Evolutionary conservation across 2,888 invertebrate genomes (phyloP).

Genomic region (Oscheius sp.): DNA sequence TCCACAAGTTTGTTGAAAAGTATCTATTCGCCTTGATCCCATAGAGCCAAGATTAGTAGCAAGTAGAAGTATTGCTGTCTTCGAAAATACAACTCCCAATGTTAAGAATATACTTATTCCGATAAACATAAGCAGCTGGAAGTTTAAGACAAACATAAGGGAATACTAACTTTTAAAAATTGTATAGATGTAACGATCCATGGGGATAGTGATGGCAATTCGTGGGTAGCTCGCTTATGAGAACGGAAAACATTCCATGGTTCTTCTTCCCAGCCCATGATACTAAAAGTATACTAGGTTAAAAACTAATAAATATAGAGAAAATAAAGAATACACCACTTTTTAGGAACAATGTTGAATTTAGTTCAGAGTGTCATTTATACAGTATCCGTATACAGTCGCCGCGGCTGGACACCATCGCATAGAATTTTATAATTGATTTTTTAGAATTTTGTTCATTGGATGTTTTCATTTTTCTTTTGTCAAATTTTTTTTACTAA

Average conservation of each 20-base stretch:
- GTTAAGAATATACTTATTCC: constrained; percentile 50
- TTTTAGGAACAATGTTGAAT: too few species aligned
- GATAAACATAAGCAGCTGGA: constrained; percentile 59
- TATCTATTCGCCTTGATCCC: neutral
- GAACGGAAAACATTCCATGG: constrained; percentile 59
- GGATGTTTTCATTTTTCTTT: too few species aligned
- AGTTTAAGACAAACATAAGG: constrained; percentile 3
- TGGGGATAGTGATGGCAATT: constrained; percentile 48
- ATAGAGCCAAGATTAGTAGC: constrained; percentile 55
- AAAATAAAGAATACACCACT: too few species aligned
- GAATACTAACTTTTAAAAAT: constrained; percentile 41
- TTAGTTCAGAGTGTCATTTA: too few species aligned
- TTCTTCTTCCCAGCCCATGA: constrained; percentile 38
- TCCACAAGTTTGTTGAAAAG: neutral
- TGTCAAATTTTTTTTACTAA: too few species aligned
- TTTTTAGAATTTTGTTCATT: too few species aligned
- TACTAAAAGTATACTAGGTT: neutral
- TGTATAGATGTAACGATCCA: constrained; percentile 58
- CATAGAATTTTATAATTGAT: too few species aligned
- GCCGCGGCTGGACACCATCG: too few species aligned
- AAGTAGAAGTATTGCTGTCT: constrained; percentile 53
- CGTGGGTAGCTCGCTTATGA: constrained; percentile 47
- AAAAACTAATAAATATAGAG: too few species aligned
- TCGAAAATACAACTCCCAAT: constrained; percentile 59
- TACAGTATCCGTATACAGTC: too few species aligned